Evolutionary conservation across 2,797 vertebrate genomes (phyloP), one percentile per base, ranked within the genome.

Genomic region (Pelochelys cantorii): DNA sequence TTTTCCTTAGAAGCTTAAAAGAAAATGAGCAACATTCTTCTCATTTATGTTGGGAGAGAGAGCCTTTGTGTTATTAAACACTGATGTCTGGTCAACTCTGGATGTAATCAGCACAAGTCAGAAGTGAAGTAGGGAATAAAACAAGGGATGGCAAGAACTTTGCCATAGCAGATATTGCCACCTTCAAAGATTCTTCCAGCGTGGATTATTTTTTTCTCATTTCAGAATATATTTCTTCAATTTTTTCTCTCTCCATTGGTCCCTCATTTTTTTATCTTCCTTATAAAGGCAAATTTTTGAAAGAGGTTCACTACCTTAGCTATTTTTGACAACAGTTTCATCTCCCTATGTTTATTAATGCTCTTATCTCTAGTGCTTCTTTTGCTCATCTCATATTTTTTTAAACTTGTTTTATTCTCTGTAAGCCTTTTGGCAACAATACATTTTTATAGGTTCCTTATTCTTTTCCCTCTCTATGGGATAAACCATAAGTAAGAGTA

Each of bases 221-320:
- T 83, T 65, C 2, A 65, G 42, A 4, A 52, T 4, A 27, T 31
- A 0, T 3, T 89, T 86, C 84, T 92, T 52, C 37, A 77, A 34
- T 11, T 42, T 48, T 42, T 78, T 25, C 6, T 2, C 55, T 27
- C 59, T 1, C 5, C 1, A n/a, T 88, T 87, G 55, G 57, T 55
- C 17, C 62, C 12, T n/a, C 71, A 79, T 1, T 27, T 56, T 37
- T 27, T 53, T 59, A 84, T 3, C 5, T 23, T n/a, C 3, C 0
- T 2, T 1, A 54, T 23, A 78, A 54, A 87, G 7, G 86, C 22
- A 53, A 9, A 0, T n/a, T 83, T 85, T 86, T 4, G 14, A 90
- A 86, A 2, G 80, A 0, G 1, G 10, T 81, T 92, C 22, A 81
- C 11, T 34, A 8, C 0, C 0, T n/a, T 48, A 53, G 2, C 0